Conservation (phyloP, 2,797 vertebrate genomes). For the Sebastes melanostomus region DNA sequence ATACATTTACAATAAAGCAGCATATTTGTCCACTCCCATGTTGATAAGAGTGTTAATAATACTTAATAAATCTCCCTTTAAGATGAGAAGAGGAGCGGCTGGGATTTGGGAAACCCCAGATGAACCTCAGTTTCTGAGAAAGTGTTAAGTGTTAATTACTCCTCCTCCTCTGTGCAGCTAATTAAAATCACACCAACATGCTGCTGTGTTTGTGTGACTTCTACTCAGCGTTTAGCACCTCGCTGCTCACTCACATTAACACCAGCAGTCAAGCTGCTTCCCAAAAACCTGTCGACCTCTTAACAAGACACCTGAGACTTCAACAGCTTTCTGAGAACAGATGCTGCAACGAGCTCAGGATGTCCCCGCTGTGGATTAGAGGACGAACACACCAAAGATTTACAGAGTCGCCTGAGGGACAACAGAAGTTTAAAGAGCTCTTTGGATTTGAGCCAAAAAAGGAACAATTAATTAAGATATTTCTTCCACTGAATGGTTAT, state of each 20-base stretch:
- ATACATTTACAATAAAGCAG: too few species aligned
- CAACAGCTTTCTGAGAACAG: slow-evolving; percentile 33
- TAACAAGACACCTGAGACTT: slow-evolving; percentile 41
- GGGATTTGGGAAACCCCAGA: not conserved
- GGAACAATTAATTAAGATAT: too few species aligned
- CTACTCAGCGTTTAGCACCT: slow-evolving; percentile 17
- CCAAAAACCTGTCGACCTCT: slow-evolving; percentile 2
- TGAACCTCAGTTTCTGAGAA: not conserved
- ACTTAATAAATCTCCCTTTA: accelerated
- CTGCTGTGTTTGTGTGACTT: not conserved
- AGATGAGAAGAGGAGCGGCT: not conserved
- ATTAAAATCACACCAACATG: slow-evolving; percentile 27
- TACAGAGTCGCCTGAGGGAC: not conserved
- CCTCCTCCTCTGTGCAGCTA: not conserved
- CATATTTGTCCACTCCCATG: too few species aligned
- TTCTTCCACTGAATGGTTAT: too few species aligned
- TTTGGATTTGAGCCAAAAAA: too few species aligned
- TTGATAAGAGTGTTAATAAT: too few species aligned
- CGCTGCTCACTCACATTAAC: slow-evolving; percentile 10
- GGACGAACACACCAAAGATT: not conserved
- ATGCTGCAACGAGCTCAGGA: slow-evolving; percentile 16
- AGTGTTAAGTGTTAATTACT: not conserved
- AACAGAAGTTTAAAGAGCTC: not conserved
- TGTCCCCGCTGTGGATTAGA: slow-evolving; percentile 38
- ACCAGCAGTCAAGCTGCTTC: slow-evolving; percentile 11